Percentiles rank a stretch among this genome's conserved stretches.
phyloP scores from a whole-genome alignment of 2,113 vertebrate genomes.

The Gasterosteus aculeatus region DNA sequence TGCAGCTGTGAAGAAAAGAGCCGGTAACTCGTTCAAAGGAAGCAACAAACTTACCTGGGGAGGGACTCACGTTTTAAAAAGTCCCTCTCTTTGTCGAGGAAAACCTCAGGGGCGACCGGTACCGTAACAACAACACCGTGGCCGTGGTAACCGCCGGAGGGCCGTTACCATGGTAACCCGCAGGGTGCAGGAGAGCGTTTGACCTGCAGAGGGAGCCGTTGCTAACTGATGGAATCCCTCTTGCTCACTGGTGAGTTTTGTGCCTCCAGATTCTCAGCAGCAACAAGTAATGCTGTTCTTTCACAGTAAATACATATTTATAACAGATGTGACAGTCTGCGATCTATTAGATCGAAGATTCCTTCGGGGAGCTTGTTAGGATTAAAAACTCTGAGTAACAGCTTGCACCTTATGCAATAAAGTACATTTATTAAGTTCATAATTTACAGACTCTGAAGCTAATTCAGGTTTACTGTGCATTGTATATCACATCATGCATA shows the following conservation, averaged over 20 bases:
- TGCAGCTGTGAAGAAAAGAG: not conserved
- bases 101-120: not conserved
- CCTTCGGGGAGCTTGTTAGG: not conserved
- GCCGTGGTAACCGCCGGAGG: conserved; percentile 21
- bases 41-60: not conserved
- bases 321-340: not conserved
- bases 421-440: not conserved
- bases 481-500: not conserved
- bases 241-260: not conserved
- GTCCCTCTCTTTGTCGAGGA: too few species aligned
- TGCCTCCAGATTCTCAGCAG: not conserved
- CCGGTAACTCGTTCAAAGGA: not conserved
- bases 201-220: conserved; percentile 29
- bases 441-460: not conserved
- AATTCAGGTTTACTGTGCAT: not conserved
- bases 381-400: not conserved
- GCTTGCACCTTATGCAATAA: not conserved
- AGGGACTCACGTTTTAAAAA: not conserved
- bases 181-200: not conserved
- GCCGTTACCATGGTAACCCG: conserved; percentile 23
- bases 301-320: not conserved
- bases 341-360: too few species aligned
- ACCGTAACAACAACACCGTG: not conserved
- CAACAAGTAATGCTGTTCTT: not conserved
- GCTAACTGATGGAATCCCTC: not conserved